Evolutionary conservation across 2,888 invertebrate genomes (phyloP).

Genomic region (Strigamia transsilvanica): DNA sequence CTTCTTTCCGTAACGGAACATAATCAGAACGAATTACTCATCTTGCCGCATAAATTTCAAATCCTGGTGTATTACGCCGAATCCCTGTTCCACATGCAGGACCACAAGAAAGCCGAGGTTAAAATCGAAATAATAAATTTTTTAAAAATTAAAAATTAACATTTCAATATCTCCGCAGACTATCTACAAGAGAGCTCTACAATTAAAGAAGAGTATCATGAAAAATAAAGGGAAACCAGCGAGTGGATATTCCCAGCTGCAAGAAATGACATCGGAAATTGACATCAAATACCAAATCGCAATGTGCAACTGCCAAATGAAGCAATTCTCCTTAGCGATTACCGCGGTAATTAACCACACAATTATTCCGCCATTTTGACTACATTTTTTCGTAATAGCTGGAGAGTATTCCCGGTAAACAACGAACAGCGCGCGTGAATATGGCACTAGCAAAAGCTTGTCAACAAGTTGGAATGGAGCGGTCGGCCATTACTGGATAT

Average conservation of each 20-base stretch:
- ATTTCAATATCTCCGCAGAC: conserved; percentile 59
- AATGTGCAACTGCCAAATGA: conserved; percentile 73
- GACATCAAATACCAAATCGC: conserved; percentile 79
- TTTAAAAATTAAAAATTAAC: background rate
- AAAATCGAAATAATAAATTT: background rate
- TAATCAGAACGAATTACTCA: conserved; percentile 69
- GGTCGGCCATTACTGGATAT: conserved; percentile 77
- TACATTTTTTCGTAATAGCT: conserved; percentile 61
- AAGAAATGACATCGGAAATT: conserved; percentile 63
- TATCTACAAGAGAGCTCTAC: conserved; percentile 72
- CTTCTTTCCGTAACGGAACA: conserved; percentile 73
- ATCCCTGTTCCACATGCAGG: conserved; percentile 72
- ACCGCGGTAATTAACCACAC: conserved; percentile 62
- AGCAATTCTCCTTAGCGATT: conserved; percentile 72
- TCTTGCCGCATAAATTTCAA: conserved; percentile 73
- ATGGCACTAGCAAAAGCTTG: conserved; percentile 79
- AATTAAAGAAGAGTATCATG: conserved; percentile 72
- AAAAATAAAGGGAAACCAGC: conserved; percentile 62
- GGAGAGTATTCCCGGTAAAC: conserved; percentile 71
- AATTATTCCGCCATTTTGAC: background rate
- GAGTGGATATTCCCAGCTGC: conserved; percentile 58
- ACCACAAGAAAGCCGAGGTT: conserved; percentile 75
- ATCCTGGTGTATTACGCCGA: conserved; percentile 76
- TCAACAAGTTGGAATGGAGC: conserved; percentile 74
- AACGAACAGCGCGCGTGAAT: conserved; percentile 76